These are phyloP conservation scores for Antrozous pallidus DNA, from an alignment of 2,797 vertebrate species.

Conservation along the genomic window DNA sequence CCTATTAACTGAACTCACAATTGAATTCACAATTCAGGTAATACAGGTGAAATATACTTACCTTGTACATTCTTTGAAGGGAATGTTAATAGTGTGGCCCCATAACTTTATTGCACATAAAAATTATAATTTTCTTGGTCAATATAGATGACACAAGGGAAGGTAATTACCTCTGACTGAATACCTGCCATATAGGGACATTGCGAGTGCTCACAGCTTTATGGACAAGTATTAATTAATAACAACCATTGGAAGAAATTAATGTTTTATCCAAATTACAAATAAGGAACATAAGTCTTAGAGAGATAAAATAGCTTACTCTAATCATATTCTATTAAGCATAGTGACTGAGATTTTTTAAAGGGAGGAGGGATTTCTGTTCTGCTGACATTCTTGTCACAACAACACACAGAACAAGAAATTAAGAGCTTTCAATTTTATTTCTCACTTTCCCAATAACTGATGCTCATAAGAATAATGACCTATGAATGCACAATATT, in stretches of 20 bases:
- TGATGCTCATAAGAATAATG: neutral
- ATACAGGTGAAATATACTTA: neutral
- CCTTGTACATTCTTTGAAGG: slow-evolving; percentile 1
- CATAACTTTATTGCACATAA: neutral
- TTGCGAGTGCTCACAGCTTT: neutral
- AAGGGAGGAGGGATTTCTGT: neutral
- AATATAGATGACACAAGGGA: neutral
- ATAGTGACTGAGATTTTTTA: neutral
- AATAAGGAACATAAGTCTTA: neutral
- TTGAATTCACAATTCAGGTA: neutral
- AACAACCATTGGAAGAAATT: neutral
- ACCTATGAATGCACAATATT: neutral
- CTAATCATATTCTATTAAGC: neutral
- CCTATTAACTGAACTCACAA: neutral
- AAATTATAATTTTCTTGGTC: neutral
- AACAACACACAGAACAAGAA: neutral
- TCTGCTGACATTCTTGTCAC: neutral
- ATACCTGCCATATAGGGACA: neutral
- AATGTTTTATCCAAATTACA: slow-evolving; percentile 7
- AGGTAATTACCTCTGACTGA: neutral
- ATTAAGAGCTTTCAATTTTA: neutral
- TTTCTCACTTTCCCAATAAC: slow-evolving; percentile 23
- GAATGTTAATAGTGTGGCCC: neutral
- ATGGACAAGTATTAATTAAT: neutral
- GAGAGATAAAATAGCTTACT: neutral